These are phyloP conservation scores for Cheilosia impressa DNA, from an alignment of 2,888 invertebrate species.

Conservation along the genomic window DNA sequence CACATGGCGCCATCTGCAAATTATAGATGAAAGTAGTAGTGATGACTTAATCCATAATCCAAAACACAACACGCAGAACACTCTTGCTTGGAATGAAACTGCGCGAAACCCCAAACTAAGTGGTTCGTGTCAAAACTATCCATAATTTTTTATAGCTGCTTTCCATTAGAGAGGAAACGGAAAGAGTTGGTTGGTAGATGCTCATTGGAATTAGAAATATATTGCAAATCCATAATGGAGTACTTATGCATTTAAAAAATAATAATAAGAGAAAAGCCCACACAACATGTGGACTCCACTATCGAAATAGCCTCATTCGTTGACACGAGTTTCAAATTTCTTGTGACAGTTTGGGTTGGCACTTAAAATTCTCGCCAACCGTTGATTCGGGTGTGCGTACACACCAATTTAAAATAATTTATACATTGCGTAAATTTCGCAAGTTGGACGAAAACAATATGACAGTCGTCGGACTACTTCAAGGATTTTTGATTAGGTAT, in stretches of 20 bases:
- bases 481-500: slow-evolving; percentile 47
- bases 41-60: background rate
- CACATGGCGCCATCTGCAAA: background rate
- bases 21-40: too few species aligned
- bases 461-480: slow-evolving; percentile 68
- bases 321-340: too few species aligned
- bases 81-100: background rate
- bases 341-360: too few species aligned
- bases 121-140: background rate
- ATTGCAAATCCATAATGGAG: too few species aligned
- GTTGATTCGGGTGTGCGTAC: too few species aligned
- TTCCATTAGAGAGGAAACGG: background rate
- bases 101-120: background rate
- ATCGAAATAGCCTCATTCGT: too few species aligned
- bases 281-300: too few species aligned
- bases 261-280: too few species aligned
- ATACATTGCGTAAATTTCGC: slow-evolving; percentile 69
- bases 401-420: too few species aligned
- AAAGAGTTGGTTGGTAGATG: background rate
- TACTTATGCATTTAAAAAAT: too few species aligned
- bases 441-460: slow-evolving; percentile 56
- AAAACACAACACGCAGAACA: background rate
- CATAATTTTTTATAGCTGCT: background rate
- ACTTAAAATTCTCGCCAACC: too few species aligned
- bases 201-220: background rate